A percentile compares a stretch with the other conserved stretches of the same genome.
phyloP scores from a whole-genome alignment of 2,113 vertebrate species.

The Myrmophylax atrothorax region DNA sequence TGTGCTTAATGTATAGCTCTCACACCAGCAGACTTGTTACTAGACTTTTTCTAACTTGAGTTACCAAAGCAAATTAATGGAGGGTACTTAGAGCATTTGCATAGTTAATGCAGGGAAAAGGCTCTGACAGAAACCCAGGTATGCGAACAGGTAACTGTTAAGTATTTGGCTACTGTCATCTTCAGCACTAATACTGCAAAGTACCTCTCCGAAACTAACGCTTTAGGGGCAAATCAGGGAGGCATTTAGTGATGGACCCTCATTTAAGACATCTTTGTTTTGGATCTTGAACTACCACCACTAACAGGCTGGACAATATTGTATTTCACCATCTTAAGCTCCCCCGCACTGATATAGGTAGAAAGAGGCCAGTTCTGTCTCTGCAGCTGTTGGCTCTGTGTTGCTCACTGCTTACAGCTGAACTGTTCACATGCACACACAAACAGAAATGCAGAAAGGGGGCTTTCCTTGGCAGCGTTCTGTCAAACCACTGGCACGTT shows the following conservation, averaged over 20 bases:
- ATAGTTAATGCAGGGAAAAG: background rate
- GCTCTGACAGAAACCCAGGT: rapidly evolving
- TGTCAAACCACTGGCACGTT: background rate
- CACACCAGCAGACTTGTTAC: background rate
- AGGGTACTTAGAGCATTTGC: background rate
- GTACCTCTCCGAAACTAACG: background rate
- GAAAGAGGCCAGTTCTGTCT: background rate
- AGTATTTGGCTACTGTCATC: background rate
- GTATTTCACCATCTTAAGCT: background rate
- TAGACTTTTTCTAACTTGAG: background rate
- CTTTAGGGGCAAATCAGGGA: background rate
- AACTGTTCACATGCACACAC: background rate
- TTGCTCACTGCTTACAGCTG: background rate
- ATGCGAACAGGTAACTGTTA: background rate
- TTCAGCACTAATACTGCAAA: background rate
- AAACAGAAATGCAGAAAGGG: rapidly evolving
- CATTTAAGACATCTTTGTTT: background rate
- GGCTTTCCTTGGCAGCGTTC: background rate
- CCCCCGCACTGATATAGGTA: background rate
- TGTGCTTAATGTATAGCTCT: background rate
- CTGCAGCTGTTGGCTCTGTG: background rate
- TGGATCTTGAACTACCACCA: background rate
- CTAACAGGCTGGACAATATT: background rate
- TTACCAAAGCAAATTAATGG: background rate
- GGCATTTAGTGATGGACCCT: background rate